A percentile compares a stretch with the other conserved stretches of the same genome.
These are phyloP conservation scores for Acromyrmex heyeri DNA, from an alignment of 1,140 invertebrate genomes.

Conservation along the genomic window DNA sequence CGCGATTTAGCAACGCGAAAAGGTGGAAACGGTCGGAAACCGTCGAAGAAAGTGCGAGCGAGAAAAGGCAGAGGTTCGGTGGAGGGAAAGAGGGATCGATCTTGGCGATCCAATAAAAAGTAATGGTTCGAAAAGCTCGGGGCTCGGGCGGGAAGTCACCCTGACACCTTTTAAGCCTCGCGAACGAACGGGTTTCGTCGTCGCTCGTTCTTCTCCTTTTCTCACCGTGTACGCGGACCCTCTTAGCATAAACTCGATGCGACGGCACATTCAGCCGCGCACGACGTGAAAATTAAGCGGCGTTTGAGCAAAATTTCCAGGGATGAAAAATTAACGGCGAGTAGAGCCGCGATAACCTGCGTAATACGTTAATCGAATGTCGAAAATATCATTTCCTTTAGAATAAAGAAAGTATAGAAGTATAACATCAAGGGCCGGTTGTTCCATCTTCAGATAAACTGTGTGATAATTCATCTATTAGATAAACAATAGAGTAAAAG, in stretches of 20 bases:
- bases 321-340: constrained; percentile 71
- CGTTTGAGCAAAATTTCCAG: constrained; percentile 64
- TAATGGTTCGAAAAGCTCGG: constrained; percentile 77
- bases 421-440: no score
- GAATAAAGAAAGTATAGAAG: neutral
- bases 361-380: neutral
- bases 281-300: constrained; percentile 74
- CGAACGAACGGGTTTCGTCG: constrained; percentile 69
- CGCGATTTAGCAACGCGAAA: constrained; percentile 66
- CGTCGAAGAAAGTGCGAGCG: constrained; percentile 20
- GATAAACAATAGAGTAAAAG: no score
- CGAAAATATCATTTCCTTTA: neutral
- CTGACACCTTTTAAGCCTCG: constrained; percentile 82
- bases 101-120: constrained; percentile 76
- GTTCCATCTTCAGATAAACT: no score
- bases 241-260: constrained; percentile 76
- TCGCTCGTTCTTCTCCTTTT: constrained; percentile 68
- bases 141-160: constrained; percentile 81
- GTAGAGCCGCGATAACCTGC: neutral
- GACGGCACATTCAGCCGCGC: constrained; percentile 78
- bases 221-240: constrained; percentile 60
- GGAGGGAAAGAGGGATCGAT: constrained; percentile 51
- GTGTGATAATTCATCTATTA: no score
- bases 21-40: constrained; percentile 47
- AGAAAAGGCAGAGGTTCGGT: neutral